Conservation (phyloP, 1,140 invertebrate species). For the Carcinoscorpius rotundicauda region DNA sequence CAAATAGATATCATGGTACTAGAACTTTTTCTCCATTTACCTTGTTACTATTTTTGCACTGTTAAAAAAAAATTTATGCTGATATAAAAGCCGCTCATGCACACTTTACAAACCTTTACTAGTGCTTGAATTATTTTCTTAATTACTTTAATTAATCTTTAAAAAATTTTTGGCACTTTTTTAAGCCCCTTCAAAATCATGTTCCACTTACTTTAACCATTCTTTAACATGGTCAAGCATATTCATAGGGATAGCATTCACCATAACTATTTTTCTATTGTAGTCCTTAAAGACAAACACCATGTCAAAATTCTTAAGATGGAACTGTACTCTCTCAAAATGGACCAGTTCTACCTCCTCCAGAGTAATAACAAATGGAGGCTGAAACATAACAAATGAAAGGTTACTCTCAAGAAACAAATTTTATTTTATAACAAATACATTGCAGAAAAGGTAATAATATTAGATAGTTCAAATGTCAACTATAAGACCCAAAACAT, state of each 20-base stretch:
- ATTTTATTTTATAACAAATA: no score
- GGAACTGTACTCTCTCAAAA: constrained; percentile 97
- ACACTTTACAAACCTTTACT: no score
- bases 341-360: constrained; percentile 97
- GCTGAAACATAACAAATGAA: constrained; percentile 41
- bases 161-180: background rate
- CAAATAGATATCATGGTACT: no score
- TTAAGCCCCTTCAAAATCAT: background rate
- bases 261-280: constrained; percentile 80
- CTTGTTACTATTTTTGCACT: no score
- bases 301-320: constrained; percentile 99
- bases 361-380: constrained; percentile 93
- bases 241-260: constrained; percentile 97
- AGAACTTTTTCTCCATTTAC: no score
- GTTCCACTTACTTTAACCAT: constrained; percentile 80
- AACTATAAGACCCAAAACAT: no score
- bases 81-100: no score
- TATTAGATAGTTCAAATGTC: no score
- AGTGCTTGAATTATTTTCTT: no score
- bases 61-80: no score
- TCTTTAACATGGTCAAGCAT: constrained; percentile 98
- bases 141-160: background rate
- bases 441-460: no score
- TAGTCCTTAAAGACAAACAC: constrained; percentile 99
- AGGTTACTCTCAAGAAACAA: no score